Percentiles rank a stretch among this genome's conserved stretches.
Evolutionary conservation across 2,888 invertebrate species (phyloP).

Genomic region (Pimpla rufipes): DNA sequence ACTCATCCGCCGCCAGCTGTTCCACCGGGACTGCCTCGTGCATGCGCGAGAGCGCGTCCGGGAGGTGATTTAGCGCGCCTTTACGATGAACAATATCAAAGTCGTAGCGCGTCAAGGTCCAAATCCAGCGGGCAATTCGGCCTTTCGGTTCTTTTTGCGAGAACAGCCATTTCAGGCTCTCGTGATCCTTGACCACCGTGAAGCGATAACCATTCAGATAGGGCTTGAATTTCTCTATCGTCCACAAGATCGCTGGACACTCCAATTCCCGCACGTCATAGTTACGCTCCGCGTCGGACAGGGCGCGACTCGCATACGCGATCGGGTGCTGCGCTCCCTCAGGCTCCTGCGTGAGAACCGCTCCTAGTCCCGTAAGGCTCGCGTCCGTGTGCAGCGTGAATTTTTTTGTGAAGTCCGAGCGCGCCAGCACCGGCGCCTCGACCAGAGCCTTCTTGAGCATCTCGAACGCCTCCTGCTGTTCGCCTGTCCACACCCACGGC

Average conservation of each 20-base stretch:
- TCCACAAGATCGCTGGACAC: slow-evolving; percentile 70
- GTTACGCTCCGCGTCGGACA: slow-evolving; percentile 43
- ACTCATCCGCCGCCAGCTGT: too few species aligned
- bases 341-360: slow-evolving; percentile 49
- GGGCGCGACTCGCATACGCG: too few species aligned
- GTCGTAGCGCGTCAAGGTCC: slow-evolving; percentile 22
- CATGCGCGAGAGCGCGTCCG: too few species aligned
- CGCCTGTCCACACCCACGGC: slow-evolving; percentile 7
- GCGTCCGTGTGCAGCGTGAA: slow-evolving; percentile 70
- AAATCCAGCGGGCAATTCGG: slow-evolving; percentile 25
- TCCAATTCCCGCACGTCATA: slow-evolving; percentile 68
- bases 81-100: background rate
- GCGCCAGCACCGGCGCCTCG: slow-evolving; percentile 18
- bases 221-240: slow-evolving; percentile 66
- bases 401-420: slow-evolving; percentile 17
- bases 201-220: slow-evolving; percentile 73
- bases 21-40: too few species aligned
- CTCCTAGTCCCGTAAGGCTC: slow-evolving; percentile 58
- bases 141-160: slow-evolving; percentile 68
- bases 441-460: background rate
- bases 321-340: too few species aligned
- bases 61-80: slow-evolving; percentile 17
- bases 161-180: slow-evolving; percentile 69
- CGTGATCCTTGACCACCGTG: slow-evolving; percentile 73
- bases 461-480: background rate